Conservation (phyloP, 2,888 invertebrate genomes). For the Anticlea derivata region DNA sequence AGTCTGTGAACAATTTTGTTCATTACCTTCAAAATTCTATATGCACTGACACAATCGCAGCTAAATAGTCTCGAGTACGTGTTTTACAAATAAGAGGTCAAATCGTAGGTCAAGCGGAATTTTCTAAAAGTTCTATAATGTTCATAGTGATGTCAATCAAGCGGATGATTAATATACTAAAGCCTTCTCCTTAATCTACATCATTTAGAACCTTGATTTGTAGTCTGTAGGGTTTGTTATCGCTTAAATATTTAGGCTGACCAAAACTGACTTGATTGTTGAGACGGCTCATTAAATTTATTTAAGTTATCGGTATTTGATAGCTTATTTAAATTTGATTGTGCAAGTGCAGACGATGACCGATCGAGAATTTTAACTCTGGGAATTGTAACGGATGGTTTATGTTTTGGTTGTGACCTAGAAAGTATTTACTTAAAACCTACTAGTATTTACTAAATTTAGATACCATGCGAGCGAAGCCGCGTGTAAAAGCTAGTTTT, state of each 20-base stretch:
- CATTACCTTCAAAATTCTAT: constrained; percentile 3
- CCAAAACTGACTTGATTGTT: constrained; percentile 36
- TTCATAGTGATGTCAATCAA: constrained; percentile 61
- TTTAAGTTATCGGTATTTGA: constrained; percentile 27
- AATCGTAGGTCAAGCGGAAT: constrained; percentile 40
- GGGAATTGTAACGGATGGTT: constrained; percentile 7
- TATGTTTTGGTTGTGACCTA: neutral
- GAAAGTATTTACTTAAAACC: too few relatives aligned
- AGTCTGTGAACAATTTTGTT: neutral
- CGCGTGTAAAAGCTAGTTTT: too few relatives aligned
- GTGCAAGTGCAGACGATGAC: constrained; percentile 26
- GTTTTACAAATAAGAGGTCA: constrained; percentile 51
- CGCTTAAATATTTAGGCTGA: neutral
- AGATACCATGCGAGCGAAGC: too few relatives aligned
- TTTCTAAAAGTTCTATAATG: constrained; percentile 46
- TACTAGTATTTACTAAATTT: too few relatives aligned
- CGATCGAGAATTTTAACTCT: constrained; percentile 10
- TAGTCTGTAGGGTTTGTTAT: neutral
- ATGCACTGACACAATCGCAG: constrained; percentile 15
- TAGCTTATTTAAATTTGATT: constrained; percentile 36
- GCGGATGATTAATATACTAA: constrained; percentile 57
- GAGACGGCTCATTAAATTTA: constrained; percentile 47
- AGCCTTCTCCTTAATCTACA: neutral
- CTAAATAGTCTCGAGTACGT: constrained; percentile 29
- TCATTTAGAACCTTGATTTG: neutral